Conservation (phyloP, 2,113 vertebrate genomes). For the Oncorhynchus kisutch region DNA sequence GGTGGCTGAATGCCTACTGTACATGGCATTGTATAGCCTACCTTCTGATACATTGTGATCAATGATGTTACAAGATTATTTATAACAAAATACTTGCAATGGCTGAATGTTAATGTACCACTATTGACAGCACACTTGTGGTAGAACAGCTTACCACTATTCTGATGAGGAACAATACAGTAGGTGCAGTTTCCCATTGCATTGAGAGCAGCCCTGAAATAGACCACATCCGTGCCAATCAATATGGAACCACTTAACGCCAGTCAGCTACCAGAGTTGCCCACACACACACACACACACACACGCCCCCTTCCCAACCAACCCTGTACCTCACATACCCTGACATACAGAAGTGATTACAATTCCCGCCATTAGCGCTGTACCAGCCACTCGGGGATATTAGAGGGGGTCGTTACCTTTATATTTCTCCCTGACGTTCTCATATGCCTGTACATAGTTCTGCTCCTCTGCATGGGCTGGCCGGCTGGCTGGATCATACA, state of each 20-base stretch:
- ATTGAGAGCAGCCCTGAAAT: neutral
- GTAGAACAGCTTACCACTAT: neutral
- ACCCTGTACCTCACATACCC: neutral
- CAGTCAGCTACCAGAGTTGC: constrained; percentile 2
- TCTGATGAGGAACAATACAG: neutral
- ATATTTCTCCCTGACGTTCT: constrained; percentile 88
- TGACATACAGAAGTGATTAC: neutral
- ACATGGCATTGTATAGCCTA: too few relatives aligned
- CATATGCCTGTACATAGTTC: constrained; percentile 88
- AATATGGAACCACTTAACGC: constrained; percentile 46
- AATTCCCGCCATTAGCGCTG: neutral
- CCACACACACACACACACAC: constrained; percentile 19
- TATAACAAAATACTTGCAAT: too few relatives aligned
- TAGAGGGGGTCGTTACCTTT: constrained; percentile 78
- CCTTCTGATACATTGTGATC: too few relatives aligned
- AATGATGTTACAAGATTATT: too few relatives aligned
- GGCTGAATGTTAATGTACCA: too few relatives aligned
- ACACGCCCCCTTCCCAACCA: neutral
- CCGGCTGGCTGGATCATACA: constrained; percentile 62
- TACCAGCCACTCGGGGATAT: neutral
- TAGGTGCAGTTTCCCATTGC: constrained; percentile 18
- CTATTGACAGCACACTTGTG: neutral
- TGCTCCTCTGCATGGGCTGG: constrained; percentile 78
- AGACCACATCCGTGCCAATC: constrained; percentile 26
- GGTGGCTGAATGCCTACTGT: too few relatives aligned